These are phyloP conservation scores for Synergus itoensis DNA, from an alignment of 2,888 invertebrate genomes.

Conservation along the genomic window DNA sequence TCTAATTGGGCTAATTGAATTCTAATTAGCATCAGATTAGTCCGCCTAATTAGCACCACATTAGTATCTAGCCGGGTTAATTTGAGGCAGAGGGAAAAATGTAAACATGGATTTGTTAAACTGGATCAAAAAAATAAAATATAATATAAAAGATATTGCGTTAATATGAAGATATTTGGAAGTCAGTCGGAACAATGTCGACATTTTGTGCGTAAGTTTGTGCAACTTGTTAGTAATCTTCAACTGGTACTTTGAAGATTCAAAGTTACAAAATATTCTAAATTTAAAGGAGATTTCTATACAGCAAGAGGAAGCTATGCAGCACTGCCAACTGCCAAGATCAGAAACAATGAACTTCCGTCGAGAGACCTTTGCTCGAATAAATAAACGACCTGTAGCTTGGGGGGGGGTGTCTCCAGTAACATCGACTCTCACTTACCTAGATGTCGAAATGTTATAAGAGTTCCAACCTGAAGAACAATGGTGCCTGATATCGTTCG, in stretches of 20 bases:
- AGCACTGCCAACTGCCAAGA: slow-evolving; percentile 3
- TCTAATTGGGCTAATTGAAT: too few species aligned
- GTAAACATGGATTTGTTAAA: too few species aligned
- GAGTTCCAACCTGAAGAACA: slow-evolving; percentile 58
- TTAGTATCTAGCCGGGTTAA: too few species aligned
- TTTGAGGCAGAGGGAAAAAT: too few species aligned
- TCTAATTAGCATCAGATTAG: too few species aligned
- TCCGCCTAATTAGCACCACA: too few species aligned
- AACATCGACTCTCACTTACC: slow-evolving; percentile 19
- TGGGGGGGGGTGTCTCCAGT: neutral
- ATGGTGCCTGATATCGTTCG: slow-evolving; percentile 55
- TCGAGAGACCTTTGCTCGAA: neutral
- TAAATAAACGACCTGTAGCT: slow-evolving; percentile 10
- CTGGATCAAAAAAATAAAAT: too few species aligned
- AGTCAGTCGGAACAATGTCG: neutral
- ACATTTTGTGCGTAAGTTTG: neutral
- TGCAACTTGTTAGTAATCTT: neutral
- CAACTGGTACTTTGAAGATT: neutral
- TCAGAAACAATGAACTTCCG: slow-evolving; percentile 14
- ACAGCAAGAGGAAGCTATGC: neutral
- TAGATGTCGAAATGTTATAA: slow-evolving; percentile 48
- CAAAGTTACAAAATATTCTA: neutral
- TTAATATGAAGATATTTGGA: neutral
- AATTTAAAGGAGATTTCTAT: neutral
- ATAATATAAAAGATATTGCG: neutral